phyloP scores from a whole-genome alignment of 2,888 invertebrate species.

The Drosophila buzzatii region DNA sequence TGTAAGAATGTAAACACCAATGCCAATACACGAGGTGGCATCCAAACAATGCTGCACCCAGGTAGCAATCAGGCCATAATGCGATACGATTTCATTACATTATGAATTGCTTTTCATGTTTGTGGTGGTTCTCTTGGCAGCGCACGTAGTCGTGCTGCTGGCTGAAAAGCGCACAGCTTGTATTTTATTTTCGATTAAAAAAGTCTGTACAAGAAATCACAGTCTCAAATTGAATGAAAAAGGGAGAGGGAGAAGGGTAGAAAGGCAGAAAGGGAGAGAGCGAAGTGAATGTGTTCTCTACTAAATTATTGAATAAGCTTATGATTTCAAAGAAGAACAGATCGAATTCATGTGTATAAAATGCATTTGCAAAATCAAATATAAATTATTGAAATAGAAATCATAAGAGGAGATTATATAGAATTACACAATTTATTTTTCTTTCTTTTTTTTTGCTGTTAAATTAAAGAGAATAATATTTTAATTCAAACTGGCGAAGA shows the following conservation, averaged over 20 bases:
- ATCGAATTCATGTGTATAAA: background rate
- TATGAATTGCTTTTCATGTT: conserved; percentile 30
- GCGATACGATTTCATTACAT: conserved; percentile 51
- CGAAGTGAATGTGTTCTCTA: background rate
- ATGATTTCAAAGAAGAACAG: background rate
- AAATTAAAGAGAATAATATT: too few relatives aligned
- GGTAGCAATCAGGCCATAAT: conserved; percentile 54
- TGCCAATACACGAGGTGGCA: conserved; percentile 3
- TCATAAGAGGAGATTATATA: background rate
- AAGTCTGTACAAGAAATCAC: conserved; percentile 1
- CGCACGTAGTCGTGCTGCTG: background rate
- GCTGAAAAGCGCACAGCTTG: conserved; percentile 4
- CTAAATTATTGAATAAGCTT: background rate
- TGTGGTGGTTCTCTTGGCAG: background rate
- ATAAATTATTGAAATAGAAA: conserved; percentile 1
- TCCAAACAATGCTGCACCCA: conserved; percentile 51
- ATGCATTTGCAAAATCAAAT: conserved; percentile 3
- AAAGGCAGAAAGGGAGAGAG: background rate
- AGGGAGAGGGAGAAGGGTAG: too few relatives aligned
- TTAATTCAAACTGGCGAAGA: too few relatives aligned
- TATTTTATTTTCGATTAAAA: conserved; percentile 24
- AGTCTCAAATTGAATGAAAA: background rate
- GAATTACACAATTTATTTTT: too few relatives aligned
- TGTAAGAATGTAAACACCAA: conserved; percentile 28
- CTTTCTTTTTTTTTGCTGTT: too few relatives aligned